These are phyloP conservation scores for Dysidea cf. avara DNA, from an alignment of 37 sponge, comb jelly and placozoan species.

Conservation along the genomic window DNA sequence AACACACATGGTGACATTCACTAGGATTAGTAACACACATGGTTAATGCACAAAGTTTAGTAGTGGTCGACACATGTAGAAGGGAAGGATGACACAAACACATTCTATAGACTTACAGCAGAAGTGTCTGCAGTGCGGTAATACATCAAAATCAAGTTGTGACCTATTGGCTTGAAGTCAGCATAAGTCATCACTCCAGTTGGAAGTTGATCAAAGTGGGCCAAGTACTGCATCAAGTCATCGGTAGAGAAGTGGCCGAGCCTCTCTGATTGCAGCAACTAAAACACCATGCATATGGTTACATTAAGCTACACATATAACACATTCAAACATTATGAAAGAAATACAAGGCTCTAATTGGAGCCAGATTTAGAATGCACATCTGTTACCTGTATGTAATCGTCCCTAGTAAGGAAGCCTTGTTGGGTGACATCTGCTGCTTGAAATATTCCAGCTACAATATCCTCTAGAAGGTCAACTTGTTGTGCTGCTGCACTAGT, in stretches of 20 bases:
- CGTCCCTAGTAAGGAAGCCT: constrained; percentile 63
- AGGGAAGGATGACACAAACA: no score
- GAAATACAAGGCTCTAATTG: neutral
- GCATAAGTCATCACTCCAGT: constrained; percentile 64
- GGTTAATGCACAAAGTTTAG: no score
- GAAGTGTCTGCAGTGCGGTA: constrained; percentile 79
- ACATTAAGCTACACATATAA: neutral
- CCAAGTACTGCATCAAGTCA: constrained; percentile 28
- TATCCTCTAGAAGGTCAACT: constrained; percentile 56
- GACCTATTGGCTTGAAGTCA: constrained; percentile 75
- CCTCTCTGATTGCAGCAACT: constrained; percentile 45
- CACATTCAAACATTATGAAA: neutral
- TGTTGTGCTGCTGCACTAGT: constrained; percentile 10
- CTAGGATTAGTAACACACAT: no score
- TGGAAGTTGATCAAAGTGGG: constrained; percentile 44
- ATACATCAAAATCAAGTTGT: constrained; percentile 69
- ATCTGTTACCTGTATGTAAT: constrained; percentile 33
- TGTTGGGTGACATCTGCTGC: constrained; percentile 44
- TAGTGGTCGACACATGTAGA: no score
- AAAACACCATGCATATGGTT: neutral
- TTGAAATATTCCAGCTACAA: constrained; percentile 44
- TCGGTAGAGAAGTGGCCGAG: constrained; percentile 29
- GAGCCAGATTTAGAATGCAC: neutral
- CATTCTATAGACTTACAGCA: constrained; percentile 60
- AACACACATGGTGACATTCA: neutral